phyloP scores from a whole-genome alignment of 2,888 invertebrate genomes.

The Vesta saturnalis region DNA sequence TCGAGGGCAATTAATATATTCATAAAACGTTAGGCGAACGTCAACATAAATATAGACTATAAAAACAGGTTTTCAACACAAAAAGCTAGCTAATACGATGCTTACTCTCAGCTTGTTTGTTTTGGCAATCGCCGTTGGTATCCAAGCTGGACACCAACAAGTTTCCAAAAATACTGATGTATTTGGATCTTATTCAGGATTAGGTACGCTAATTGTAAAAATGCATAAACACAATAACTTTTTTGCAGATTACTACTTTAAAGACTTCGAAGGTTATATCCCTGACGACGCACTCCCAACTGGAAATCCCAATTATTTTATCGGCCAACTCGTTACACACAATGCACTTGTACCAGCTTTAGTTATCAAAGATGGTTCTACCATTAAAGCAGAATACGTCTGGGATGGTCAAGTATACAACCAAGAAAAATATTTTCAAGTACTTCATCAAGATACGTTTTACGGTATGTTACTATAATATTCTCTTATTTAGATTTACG shows the following conservation, averaged over 20 bases:
- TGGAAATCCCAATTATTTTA: slow-evolving; percentile 4
- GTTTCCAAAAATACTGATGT: too few species aligned
- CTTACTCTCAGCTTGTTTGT: too few species aligned
- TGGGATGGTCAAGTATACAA: background rate
- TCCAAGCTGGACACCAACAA: too few species aligned
- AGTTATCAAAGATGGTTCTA: background rate
- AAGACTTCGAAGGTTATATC: background rate
- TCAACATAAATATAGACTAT: too few species aligned
- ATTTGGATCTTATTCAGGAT: too few species aligned
- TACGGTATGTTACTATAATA: background rate
- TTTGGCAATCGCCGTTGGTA: too few species aligned
- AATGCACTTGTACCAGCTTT: background rate
- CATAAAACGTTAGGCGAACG: too few species aligned
- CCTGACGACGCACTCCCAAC: background rate
- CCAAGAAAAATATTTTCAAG: background rate
- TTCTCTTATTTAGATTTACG: background rate
- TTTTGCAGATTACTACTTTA: background rate
- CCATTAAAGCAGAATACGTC: background rate
- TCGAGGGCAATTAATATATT: too few species aligned
- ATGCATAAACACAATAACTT: too few species aligned
- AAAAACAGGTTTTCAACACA: too few species aligned
- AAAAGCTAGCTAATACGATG: too few species aligned
- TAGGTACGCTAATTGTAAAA: too few species aligned
- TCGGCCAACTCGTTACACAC: background rate
- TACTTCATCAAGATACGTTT: background rate